Evolutionary conservation across 2,888 invertebrate species (phyloP), one percentile per base, ranked within the genome.

Genomic region (Synergus laeviventris): DNA sequence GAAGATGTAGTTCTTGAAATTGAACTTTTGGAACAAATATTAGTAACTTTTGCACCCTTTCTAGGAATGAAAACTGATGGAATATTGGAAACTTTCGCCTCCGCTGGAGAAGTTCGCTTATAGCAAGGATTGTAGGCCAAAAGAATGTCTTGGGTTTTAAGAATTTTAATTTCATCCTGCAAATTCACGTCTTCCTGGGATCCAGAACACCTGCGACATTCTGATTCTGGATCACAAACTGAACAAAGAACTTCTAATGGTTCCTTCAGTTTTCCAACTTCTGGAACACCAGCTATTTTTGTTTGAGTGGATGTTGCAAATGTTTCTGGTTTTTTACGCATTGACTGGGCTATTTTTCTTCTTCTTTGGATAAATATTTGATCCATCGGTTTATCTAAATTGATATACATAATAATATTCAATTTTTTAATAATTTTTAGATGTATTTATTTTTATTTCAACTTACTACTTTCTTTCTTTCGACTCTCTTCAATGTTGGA

Each of bases 61-160:
- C 59, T 73, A 1, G 16, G 18, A 56, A 73, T 11, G 9, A 16
- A 11, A 62, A 12, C 12, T 56, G 56, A 21, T 2, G 12, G 21
- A 38, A n/a, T 9, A 31, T 49, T 16, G 9, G 2, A 4, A 45
- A 24, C 31, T 70, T 31, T 70, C 1, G 76, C 60, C 9, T 82
- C 76, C 0, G 81, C 74, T 16, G 74, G 49, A n/a, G 79, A 82
- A 12, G 82, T 79, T 7, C 83, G 76, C 14, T 84, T 76, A 36
- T 84, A 85, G 56, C 85, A 85, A 2, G 85, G 84, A 56, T 82
- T 84, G 21, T 86, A 85, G 21, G 85, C 81, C 11, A 87, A 42
- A 3, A 87, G 73, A 76, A 87, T 86, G 42, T 87, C 84, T 66
- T 82, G 82, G 0, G 87, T 87, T 38, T 81, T 79, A 14, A 83